Evolutionary conservation across 2,113 vertebrate species (phyloP).

Genomic region (Nyctereutes procyonoides): DNA sequence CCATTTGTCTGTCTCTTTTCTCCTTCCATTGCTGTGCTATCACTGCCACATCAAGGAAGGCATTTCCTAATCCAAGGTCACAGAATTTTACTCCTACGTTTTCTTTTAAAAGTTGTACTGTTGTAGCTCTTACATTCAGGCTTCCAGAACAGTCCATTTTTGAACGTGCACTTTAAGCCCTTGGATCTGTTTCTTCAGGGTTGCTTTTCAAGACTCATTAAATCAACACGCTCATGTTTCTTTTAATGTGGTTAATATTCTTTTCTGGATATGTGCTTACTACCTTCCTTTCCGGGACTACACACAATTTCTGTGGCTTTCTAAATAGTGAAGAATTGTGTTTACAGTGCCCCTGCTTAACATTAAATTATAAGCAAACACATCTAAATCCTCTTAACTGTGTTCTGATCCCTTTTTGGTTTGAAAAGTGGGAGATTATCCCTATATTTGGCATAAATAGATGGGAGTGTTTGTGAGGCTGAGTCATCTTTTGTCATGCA

Average conservation of each 20-base stretch:
- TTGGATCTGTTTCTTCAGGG: constrained; percentile 8
- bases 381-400: constrained; percentile 64
- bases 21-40: background rate
- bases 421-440: constrained; percentile 56
- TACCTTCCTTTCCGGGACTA: background rate
- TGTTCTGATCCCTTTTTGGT: constrained; percentile 62
- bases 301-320: constrained; percentile 16
- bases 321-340: constrained; percentile 17
- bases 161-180: background rate
- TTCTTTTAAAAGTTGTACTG: constrained; percentile 3
- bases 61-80: background rate
- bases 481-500: background rate
- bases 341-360: constrained; percentile 53
- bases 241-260: constrained; percentile 23
- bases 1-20: background rate
- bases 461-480: constrained; percentile 37
- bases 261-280: constrained; percentile 4
- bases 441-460: constrained; percentile 56
- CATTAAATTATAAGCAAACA: constrained; percentile 60
- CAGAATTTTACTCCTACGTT: background rate
- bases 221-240: constrained; percentile 9
- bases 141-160: background rate
- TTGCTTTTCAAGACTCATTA: constrained; percentile 46
- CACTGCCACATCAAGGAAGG: background rate
- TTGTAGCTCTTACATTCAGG: background rate